Evolutionary conservation across 1,140 invertebrate genomes (phyloP).

Genomic region (Drosophila busckii): DNA sequence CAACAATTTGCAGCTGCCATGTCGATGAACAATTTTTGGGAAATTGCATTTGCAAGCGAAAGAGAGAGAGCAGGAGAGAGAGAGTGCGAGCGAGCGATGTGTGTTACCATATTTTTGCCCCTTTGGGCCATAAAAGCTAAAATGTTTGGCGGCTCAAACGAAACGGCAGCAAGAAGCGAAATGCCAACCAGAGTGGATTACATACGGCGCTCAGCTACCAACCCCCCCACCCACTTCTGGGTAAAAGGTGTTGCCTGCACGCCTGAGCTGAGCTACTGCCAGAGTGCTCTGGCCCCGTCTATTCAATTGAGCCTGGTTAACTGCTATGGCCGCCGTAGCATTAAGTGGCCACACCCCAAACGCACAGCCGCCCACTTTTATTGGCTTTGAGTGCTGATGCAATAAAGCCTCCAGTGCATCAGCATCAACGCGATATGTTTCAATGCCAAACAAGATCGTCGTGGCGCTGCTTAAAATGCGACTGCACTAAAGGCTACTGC

Average conservation of each 20-base stretch:
- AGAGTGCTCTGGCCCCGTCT: slow-evolving; percentile 21
- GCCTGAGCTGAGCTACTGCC: slow-evolving; percentile 2
- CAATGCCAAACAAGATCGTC: too few species aligned
- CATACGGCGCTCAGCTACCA: slow-evolving; percentile 6
- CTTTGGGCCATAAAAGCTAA: slow-evolving; percentile 32
- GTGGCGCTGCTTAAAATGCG: too few species aligned
- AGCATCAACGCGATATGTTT: slow-evolving; percentile 3
- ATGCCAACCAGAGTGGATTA: slow-evolving; percentile 39
- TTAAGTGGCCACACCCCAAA: too few species aligned
- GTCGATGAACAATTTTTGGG: slow-evolving; percentile 21
- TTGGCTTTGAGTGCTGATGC: slow-evolving; percentile 32
- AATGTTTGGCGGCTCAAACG: slow-evolving; percentile 36
- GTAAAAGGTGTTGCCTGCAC: slow-evolving; percentile 20
- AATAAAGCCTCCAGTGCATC: slow-evolving; percentile 24
- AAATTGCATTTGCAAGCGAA: slow-evolving; percentile 28
- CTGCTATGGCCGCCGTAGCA: too few species aligned
- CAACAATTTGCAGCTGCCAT: slow-evolving; percentile 38
- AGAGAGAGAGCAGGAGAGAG: not conserved
- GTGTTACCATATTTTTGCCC: slow-evolving; percentile 11
- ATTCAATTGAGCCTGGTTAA: slow-evolving; percentile 35
- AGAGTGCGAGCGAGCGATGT: slow-evolving; percentile 1
- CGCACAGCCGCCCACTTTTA: slow-evolving; percentile 28
- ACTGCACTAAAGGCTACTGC: too few species aligned
- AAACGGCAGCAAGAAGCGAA: slow-evolving; percentile 24
- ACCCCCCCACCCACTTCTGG: not conserved